Evolutionary conservation across 2,888 invertebrate genomes (phyloP).

Genomic region (Flexamia atlantica): DNA sequence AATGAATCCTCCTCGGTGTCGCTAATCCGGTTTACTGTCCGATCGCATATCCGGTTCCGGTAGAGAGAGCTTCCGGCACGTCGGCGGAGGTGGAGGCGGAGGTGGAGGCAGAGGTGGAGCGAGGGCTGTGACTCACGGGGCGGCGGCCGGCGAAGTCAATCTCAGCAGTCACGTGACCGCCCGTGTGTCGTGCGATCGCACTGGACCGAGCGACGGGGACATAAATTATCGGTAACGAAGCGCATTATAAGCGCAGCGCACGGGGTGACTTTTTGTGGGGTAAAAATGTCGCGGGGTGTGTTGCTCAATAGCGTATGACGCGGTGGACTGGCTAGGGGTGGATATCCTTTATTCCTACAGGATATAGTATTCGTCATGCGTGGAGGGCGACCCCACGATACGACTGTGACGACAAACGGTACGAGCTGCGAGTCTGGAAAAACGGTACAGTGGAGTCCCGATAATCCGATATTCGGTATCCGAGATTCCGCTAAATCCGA

Average conservation of each 20-base stretch:
- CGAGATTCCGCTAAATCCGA: too few species aligned
- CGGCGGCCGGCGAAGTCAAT: conserved; percentile 13
- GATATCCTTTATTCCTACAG: conserved; percentile 37
- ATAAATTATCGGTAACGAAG: conserved; percentile 45
- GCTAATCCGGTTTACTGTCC: conserved; percentile 39
- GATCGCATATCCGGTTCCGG: conserved; percentile 28
- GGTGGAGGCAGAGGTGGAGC: too few species aligned
- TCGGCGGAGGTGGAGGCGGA: neutral
- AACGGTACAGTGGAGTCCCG: too few species aligned
- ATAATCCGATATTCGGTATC: too few species aligned
- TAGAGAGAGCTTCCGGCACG: neutral
- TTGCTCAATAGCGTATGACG: conserved; percentile 45
- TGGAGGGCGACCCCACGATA: neutral
- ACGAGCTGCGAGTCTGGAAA: too few species aligned
- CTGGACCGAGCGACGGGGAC: conserved; percentile 19
- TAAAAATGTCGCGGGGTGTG: conserved; percentile 36
- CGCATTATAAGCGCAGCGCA: conserved; percentile 40
- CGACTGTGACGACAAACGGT: too few species aligned
- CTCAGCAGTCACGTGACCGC: conserved; percentile 11
- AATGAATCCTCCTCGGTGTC: conserved; percentile 6
- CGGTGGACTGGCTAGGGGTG: conserved; percentile 31
- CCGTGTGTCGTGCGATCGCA: conserved; percentile 30
- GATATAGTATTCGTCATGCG: conserved; percentile 31
- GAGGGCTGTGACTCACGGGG: neutral
- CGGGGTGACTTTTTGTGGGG: neutral